A percentile compares a stretch with the other conserved stretches of the same genome.
These are phyloP conservation scores for Herpetotheres cachinnans DNA, from an alignment of 2,113 vertebrate genomes.

Conservation along the genomic window DNA sequence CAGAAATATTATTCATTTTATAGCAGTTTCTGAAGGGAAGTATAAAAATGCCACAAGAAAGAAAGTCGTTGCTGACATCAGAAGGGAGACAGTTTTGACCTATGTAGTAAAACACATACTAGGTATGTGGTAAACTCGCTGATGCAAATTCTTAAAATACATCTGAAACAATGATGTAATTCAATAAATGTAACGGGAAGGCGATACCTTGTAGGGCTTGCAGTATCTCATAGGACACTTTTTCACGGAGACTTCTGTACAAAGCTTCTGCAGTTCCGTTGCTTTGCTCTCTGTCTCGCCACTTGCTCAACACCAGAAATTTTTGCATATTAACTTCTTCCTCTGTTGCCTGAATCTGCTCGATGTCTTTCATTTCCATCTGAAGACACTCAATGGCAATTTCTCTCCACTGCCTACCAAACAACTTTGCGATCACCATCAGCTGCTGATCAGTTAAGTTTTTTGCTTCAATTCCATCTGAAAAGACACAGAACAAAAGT, in stretches of 20 bases:
- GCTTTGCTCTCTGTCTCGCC: constrained; percentile 64
- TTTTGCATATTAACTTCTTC: constrained; percentile 74
- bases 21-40: background rate
- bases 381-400: constrained; percentile 74
- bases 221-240: constrained; percentile 69
- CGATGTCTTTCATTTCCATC: constrained; percentile 72
- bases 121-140: background rate
- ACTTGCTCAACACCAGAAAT: constrained; percentile 74
- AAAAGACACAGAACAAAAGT: background rate
- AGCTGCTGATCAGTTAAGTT: constrained; percentile 74
- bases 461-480: constrained; percentile 58
- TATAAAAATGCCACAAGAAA: background rate
- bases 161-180: background rate
- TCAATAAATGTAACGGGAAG: accelerated
- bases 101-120: accelerated
- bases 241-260: constrained; percentile 28
- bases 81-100: background rate
- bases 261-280: constrained; percentile 62
- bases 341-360: constrained; percentile 69
- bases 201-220: constrained; percentile 69
- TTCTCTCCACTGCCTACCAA: constrained; percentile 79
- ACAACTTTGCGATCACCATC: constrained; percentile 70
- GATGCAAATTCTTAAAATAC: accelerated
- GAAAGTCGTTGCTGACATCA: background rate
- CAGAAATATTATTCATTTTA: background rate